These are phyloP conservation scores for Hermodice carunculata DNA, from an alignment of 2,888 invertebrate genomes.

Conservation along the genomic window DNA sequence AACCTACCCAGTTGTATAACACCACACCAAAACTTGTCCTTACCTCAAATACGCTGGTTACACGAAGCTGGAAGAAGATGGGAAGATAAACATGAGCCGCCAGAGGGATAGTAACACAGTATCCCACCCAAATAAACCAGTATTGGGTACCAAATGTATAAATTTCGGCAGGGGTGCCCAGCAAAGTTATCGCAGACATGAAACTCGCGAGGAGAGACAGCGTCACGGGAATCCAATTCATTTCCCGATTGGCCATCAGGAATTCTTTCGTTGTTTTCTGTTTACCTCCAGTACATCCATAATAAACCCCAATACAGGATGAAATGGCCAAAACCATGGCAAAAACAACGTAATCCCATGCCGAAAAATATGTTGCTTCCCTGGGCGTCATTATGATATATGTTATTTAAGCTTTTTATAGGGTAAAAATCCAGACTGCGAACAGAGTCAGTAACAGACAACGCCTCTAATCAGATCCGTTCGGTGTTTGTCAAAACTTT, in stretches of 20 bases:
- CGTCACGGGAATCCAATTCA: constrained; percentile 62
- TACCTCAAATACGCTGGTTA: constrained; percentile 49
- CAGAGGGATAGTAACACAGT: constrained; percentile 60
- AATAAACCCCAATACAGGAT: constrained; percentile 53
- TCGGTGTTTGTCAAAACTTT: too few relatives aligned
- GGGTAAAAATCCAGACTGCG: too few relatives aligned
- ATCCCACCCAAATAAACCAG: constrained; percentile 46
- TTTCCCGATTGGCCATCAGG: constrained; percentile 62
- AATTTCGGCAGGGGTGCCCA: constrained; percentile 65
- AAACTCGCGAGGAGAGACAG: constrained; percentile 68
- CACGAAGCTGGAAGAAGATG: constrained; percentile 43
- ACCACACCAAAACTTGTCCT: too few relatives aligned
- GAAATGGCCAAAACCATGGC: constrained; percentile 48
- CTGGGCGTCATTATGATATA: too few relatives aligned
- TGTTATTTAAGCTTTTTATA: too few relatives aligned
- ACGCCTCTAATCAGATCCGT: too few relatives aligned
- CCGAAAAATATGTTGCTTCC: too few relatives aligned
- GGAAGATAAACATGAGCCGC: constrained; percentile 46
- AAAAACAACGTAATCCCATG: constrained; percentile 54
- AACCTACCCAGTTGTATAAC: too few relatives aligned
- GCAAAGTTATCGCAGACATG: constrained; percentile 68
- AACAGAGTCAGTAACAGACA: too few relatives aligned
- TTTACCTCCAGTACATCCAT: constrained; percentile 47
- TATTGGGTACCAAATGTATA: constrained; percentile 46
- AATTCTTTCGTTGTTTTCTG: constrained; percentile 45